Evolutionary conservation across 2,888 invertebrate genomes (phyloP).

Genomic region (Lepetodrilus schrolli): DNA sequence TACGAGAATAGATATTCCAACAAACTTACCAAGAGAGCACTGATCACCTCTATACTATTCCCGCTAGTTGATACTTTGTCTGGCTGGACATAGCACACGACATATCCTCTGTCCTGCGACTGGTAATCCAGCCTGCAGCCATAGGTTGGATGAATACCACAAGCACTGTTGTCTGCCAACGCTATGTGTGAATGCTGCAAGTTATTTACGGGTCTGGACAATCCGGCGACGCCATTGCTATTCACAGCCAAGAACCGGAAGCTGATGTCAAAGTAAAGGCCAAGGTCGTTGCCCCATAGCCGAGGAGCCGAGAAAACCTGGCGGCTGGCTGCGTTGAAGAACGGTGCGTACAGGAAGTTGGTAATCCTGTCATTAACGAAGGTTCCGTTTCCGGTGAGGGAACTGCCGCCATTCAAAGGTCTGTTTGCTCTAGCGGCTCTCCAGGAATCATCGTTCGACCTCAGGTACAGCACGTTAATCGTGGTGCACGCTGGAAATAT

Average conservation of each 20-base stretch:
- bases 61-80: too few relatives aligned
- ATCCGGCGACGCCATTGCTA: neutral
- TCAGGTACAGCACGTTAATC: neutral
- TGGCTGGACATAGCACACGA: neutral
- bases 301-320: neutral
- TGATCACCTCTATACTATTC: neutral
- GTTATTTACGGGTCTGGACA: neutral
- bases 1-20: too few relatives aligned
- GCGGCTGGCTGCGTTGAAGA: neutral
- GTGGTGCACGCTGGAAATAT: neutral
- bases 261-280: slow-evolving; percentile 11
- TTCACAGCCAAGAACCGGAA: neutral
- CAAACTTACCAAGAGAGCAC: neutral
- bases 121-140: neutral
- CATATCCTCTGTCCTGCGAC: neutral
- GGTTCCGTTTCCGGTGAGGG: slow-evolving; percentile 2
- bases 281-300: slow-evolving; percentile 8
- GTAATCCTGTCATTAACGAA: neutral
- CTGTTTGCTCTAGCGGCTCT: neutral
- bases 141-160: neutral
- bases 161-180: slow-evolving; percentile 10
- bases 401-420: neutral
- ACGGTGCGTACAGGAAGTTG: neutral
- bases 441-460: neutral
- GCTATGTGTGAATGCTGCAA: neutral